Evolutionary conservation across 2,113 vertebrate species (phyloP).

Genomic region (Grammomys surdaster): DNA sequence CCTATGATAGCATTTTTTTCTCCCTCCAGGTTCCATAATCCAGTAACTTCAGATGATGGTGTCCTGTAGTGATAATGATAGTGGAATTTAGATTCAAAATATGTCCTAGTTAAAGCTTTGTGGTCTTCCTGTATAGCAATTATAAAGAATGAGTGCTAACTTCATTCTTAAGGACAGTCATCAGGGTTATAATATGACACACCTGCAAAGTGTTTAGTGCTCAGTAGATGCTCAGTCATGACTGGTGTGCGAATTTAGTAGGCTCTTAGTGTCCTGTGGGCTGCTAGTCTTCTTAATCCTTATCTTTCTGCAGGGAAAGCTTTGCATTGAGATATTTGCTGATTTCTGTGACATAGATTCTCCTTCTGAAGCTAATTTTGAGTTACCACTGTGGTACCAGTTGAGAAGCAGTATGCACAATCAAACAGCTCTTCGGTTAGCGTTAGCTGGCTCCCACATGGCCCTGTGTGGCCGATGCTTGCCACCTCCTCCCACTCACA

Average conservation of each 20-base stretch:
- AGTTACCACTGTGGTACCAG: not conserved
- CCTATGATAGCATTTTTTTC: not conserved
- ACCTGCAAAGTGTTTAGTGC: not conserved
- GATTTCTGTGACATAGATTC: not conserved
- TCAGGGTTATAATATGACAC: slow-evolving; percentile 10
- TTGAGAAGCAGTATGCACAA: not conserved
- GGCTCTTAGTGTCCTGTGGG: not conserved
- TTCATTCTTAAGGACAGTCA: not conserved
- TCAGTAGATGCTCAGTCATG: not conserved
- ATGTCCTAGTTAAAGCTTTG: slow-evolving; percentile 12
- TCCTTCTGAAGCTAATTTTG: not conserved
- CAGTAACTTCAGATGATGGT: not conserved
- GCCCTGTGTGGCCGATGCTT: not conserved
- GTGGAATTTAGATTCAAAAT: slow-evolving; percentile 30
- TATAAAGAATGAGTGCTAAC: not conserved
- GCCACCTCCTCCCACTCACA: not conserved
- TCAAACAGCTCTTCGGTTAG: not conserved
- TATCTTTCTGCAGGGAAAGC: not conserved
- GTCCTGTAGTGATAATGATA: not conserved
- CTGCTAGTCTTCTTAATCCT: not conserved
- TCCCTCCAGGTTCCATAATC: not conserved
- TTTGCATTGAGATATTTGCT: not conserved
- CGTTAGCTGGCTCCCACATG: not conserved
- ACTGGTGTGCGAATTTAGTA: not conserved
- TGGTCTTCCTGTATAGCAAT: not conserved